Evolutionary conservation across 2,797 vertebrate genomes (phyloP), one percentile per base, ranked within the genome.

Genomic region (Galagoides demidoff): DNA sequence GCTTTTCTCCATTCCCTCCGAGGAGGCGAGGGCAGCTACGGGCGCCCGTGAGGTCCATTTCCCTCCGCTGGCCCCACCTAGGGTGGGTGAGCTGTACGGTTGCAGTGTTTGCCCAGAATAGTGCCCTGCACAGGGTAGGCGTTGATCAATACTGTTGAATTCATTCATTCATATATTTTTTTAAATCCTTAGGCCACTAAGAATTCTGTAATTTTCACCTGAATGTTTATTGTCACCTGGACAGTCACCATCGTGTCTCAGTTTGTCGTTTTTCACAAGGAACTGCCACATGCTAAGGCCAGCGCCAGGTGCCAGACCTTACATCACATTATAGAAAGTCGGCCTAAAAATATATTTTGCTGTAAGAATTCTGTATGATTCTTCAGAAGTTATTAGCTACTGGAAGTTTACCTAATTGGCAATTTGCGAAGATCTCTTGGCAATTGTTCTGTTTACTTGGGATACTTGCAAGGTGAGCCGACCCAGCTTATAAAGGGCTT

Each of bases 391-490:
- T 57, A 63, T n/a, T 70, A 77, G 76, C 79, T 89, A n/a, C 29
- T 90, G 52, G n/a, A 90, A 96, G 61, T 49, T 71, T 78, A 78
- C 43, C 89, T 95, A 73, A 55, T 64, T 71, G 90, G 93, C 78
- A 70, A 27, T 89, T 93, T 95, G 61, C 39, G 86, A 8, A 71
- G 74, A 34, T 89, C 92, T 92, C 79, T 94, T 90, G 70, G 92
- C 92, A 85, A 92, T 78, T 52, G 22, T 70, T 0, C 9, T 78
- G 52, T 83, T 88, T 92, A 45, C 37, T 88, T 22, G 25, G 78
- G 90, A 90, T 61, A 95, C 94, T 83, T 90, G 70, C 83, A 93
- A 93, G 74, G 82, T 95, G 63, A 94, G 68, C 85, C 93, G 73
- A 79, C 76, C 23, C 64, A 49, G 86, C 19, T 45, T 83, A 61